These are phyloP conservation scores for Protomyctophum bolini DNA, from an alignment of 2,113 vertebrate species.

Conservation along the genomic window DNA sequence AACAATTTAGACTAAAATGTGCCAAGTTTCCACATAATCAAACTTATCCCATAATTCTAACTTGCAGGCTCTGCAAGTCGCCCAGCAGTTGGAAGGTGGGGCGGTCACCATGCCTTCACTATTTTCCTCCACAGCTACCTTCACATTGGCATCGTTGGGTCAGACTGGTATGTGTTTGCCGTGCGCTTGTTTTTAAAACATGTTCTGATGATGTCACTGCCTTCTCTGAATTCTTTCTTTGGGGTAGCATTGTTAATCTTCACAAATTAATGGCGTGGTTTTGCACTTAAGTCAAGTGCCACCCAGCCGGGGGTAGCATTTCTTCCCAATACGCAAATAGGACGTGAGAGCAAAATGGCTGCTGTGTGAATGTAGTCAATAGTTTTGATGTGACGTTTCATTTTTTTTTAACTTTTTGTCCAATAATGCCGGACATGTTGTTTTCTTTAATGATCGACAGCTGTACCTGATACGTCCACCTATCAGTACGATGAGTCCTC, in stretches of 20 bases:
- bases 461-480: conserved; percentile 89
- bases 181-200: conserved; percentile 3
- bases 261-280: no score
- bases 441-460: conserved; percentile 70
- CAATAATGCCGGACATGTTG: not conserved
- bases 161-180: conserved; percentile 51
- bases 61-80: conserved; percentile 58
- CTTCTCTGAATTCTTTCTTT: no score
- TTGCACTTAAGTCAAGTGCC: no score
- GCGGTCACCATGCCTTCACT: conserved; percentile 36
- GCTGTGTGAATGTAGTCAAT: no score
- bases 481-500: conserved; percentile 98
- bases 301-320: no score
- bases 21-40: not conserved
- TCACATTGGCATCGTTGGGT: conserved; percentile 37
- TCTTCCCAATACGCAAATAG: no score
- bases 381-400: no score
- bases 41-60: not conserved
- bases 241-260: no score
- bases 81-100: conserved; percentile 57
- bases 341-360: no score
- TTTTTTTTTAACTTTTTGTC: no score
- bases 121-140: conserved; percentile 30
- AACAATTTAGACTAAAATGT: not conserved
- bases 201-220: not conserved